Evolutionary conservation across 2,888 invertebrate genomes (phyloP).

Genomic region (Eupithecia subumbrata): DNA sequence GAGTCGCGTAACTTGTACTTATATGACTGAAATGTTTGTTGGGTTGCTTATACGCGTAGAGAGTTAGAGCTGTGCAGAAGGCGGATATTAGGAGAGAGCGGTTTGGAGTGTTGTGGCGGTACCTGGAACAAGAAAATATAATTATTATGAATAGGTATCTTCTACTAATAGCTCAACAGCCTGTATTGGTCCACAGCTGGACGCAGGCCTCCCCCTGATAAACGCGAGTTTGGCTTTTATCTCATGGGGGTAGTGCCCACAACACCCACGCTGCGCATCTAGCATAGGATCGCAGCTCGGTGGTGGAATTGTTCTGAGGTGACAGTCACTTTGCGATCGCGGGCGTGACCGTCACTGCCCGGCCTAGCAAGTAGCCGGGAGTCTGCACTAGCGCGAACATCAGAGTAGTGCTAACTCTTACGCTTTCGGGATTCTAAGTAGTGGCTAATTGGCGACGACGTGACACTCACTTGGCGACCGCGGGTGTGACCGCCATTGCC

Average conservation of each 20-base stretch:
- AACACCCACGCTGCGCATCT: no score
- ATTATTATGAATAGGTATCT: neutral
- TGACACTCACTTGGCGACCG: no score
- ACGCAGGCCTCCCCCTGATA: no score
- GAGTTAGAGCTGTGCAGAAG: slow-evolving; percentile 45
- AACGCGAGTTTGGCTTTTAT: no score
- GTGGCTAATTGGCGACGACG: no score
- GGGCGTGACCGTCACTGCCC: slow-evolving; percentile 69
- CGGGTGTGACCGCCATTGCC: no score
- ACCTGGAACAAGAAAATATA: slow-evolving; percentile 57
- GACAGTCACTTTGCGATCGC: slow-evolving; percentile 61
- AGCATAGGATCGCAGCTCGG: no score
- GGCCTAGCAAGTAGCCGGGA: slow-evolving; percentile 67
- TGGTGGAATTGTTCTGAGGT: neutral
- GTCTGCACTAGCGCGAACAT: slow-evolving; percentile 78
- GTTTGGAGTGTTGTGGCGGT: slow-evolving; percentile 68
- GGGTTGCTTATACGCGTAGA: slow-evolving; percentile 47
- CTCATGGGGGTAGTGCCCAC: no score
- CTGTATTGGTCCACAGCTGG: no score
- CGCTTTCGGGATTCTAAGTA: slow-evolving; percentile 72
- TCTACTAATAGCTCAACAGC: neutral
- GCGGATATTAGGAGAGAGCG: slow-evolving; percentile 63
- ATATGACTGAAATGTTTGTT: no score
- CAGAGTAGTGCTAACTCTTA: slow-evolving; percentile 87
- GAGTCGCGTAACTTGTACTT: no score